phyloP scores from a whole-genome alignment of 1,140 invertebrate species.

The Elysia chlorotica region DNA sequence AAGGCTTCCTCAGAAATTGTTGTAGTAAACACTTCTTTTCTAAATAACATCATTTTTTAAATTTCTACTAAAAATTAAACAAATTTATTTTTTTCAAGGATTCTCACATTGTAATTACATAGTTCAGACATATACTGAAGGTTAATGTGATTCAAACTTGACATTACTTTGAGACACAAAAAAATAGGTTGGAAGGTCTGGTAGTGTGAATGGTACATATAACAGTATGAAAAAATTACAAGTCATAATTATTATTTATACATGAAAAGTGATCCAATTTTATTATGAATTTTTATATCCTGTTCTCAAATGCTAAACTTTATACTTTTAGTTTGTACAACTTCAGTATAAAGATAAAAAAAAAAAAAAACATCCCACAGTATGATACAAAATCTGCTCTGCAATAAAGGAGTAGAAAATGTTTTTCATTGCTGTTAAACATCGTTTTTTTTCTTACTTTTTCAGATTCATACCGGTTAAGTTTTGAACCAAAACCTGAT shows the following conservation, averaged over 20 bases:
- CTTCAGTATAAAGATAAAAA: no score
- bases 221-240: background rate
- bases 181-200: no score
- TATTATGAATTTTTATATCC: background rate
- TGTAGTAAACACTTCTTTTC: no score
- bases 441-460: background rate
- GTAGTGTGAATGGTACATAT: background rate
- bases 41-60: no score
- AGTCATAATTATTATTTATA: background rate
- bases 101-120: background rate
- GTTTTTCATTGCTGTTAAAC: background rate
- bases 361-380: no score
- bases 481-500: conserved; percentile 21
- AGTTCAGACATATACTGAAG: background rate
- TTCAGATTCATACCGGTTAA: conserved; percentile 17
- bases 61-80: no score
- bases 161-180: no score
- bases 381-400: no score
- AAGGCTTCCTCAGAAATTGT: no score
- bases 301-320: no score
- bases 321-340: background rate
- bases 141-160: background rate
- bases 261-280: background rate
- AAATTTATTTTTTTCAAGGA: no score
- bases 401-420: no score